Conservation (phyloP, 2,113 vertebrate species). For the Paedocypris sp. region DNA sequence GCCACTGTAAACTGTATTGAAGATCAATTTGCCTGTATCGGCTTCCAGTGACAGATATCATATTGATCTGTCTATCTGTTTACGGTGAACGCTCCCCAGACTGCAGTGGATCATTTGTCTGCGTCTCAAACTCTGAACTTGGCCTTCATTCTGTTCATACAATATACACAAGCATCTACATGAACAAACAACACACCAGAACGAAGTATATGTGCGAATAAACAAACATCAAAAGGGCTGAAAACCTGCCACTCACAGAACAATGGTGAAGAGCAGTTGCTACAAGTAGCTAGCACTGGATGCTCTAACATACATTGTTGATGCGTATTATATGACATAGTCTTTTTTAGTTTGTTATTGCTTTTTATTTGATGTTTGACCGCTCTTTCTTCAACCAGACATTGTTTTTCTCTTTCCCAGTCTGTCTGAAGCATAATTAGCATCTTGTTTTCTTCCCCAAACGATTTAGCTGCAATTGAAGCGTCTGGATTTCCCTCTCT, state of each 20-base stretch:
- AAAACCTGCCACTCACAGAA: constrained; percentile 11
- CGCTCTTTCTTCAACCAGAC: constrained; percentile 27
- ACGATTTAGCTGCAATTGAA: constrained; percentile 29
- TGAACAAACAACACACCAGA: neutral
- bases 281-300: constrained; percentile 4
- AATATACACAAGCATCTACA: constrained; percentile 8
- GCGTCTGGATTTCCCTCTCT: neutral
- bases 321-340: constrained; percentile 19
- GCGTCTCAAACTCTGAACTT: neutral
- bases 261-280: neutral
- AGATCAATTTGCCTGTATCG: neutral
- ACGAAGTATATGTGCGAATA: constrained; percentile 13
- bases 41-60: constrained; percentile 1
- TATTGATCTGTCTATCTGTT: constrained; percentile 3
- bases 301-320: neutral
- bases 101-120: constrained; percentile 14
- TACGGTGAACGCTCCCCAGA: constrained; percentile 2
- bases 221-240: constrained; percentile 15
- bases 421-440: constrained; percentile 38
- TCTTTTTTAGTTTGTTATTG: neutral
- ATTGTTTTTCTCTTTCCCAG: constrained; percentile 31
- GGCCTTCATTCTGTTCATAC: constrained; percentile 18
- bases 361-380: constrained; percentile 33
- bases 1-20: neutral
- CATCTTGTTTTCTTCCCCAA: constrained; percentile 32